These are phyloP conservation scores for Hesperia comma DNA, from an alignment of 2,888 invertebrate species.

Conservation along the genomic window DNA sequence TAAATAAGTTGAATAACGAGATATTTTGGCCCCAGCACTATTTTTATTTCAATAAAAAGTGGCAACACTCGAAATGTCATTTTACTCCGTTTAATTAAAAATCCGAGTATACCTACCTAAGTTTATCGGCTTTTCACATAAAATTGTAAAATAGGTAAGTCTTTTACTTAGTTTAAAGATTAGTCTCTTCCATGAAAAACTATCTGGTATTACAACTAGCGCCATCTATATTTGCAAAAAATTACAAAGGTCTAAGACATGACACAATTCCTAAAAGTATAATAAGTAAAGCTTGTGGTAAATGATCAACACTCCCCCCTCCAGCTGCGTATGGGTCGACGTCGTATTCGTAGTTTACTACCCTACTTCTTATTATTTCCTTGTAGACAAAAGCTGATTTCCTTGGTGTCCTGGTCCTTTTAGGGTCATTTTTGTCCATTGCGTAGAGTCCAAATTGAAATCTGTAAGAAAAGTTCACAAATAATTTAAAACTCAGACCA, in stretches of 20 bases:
- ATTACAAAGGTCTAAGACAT: background rate
- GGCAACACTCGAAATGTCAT: too few species aligned
- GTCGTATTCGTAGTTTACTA: constrained; percentile 46
- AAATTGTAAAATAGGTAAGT: too few species aligned
- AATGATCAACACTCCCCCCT: background rate
- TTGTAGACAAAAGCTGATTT: constrained; percentile 77
- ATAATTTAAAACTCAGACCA: background rate
- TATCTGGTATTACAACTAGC: too few species aligned
- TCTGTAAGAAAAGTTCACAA: constrained; percentile 52
- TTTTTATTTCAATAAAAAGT: too few species aligned
- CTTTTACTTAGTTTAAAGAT: too few species aligned
- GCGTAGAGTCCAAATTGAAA: constrained; percentile 81
- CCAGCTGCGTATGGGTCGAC: constrained; percentile 41
- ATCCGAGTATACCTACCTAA: too few species aligned
- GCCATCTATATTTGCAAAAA: background rate
- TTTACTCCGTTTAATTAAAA: too few species aligned
- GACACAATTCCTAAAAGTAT: background rate
- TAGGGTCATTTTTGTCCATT: constrained; percentile 82
- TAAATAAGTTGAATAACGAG: too few species aligned
- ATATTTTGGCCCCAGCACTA: too few species aligned
- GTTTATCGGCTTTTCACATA: too few species aligned
- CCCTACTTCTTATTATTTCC: constrained; percentile 65
- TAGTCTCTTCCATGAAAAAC: too few species aligned
- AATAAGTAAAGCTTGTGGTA: background rate
- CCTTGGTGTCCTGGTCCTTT: constrained; percentile 80